phyloP scores from a whole-genome alignment of 2,888 invertebrate species.

The Thereva unica region DNA sequence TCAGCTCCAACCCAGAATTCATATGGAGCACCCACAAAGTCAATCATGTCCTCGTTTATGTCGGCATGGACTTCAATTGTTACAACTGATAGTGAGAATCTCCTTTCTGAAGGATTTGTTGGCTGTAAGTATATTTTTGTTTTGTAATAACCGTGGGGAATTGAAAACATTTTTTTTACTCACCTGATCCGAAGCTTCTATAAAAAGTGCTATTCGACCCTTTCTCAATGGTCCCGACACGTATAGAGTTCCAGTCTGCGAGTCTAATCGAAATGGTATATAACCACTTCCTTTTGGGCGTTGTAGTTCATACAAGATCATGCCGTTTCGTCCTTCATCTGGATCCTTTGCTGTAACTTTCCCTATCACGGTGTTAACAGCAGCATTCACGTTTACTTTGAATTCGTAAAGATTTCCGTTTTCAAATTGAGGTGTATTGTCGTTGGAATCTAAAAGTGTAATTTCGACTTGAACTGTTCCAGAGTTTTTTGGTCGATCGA shows the following conservation, averaged over 20 bases:
- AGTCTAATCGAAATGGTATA: slow-evolving; percentile 73
- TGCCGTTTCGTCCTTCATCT: slow-evolving; percentile 70
- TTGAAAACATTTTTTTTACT: slow-evolving; percentile 12
- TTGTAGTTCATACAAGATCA: slow-evolving; percentile 75
- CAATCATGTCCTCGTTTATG: slow-evolving; percentile 64
- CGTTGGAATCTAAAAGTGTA: slow-evolving; percentile 84
- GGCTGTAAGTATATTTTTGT: slow-evolving; percentile 61
- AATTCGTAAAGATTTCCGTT: slow-evolving; percentile 85
- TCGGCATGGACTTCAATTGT: slow-evolving; percentile 72
- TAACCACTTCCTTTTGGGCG: slow-evolving; percentile 68
- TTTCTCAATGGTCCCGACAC: slow-evolving; percentile 67
- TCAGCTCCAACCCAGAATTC: slow-evolving; percentile 91
- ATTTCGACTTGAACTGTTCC: slow-evolving; percentile 78
- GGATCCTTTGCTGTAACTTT: slow-evolving; percentile 81
- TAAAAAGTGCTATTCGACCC: slow-evolving; percentile 78
- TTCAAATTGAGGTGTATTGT: slow-evolving; percentile 85
- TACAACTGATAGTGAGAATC: slow-evolving; percentile 83
- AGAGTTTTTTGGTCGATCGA: slow-evolving; percentile 50
- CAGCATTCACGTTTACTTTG: slow-evolving; percentile 68
- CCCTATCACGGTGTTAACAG: slow-evolving; percentile 74
- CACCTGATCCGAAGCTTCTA: slow-evolving; percentile 76
- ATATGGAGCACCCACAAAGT: slow-evolving; percentile 83
- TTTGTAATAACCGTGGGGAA: not conserved
- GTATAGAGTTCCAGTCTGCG: slow-evolving; percentile 70
- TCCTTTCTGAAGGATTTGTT: slow-evolving; percentile 78